Evolutionary conservation across 2,113 vertebrate genomes (phyloP).

Genomic region (Urocynchramus pylzowi): DNA sequence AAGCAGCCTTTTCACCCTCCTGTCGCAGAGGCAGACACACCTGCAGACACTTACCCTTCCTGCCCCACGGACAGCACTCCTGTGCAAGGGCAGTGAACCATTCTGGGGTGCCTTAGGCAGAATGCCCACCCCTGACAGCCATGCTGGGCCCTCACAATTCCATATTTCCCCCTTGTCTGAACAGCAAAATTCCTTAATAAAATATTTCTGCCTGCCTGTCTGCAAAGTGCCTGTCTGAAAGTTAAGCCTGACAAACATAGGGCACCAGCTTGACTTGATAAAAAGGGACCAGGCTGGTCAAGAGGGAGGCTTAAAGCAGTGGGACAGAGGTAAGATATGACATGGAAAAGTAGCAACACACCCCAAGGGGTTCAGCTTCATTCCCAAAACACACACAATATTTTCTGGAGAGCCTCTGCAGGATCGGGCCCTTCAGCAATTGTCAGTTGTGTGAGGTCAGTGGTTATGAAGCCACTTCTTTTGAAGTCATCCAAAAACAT

Average conservation of each 20-base stretch:
- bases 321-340: not conserved
- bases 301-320: not conserved
- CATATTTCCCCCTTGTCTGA: not conserved
- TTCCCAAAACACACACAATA: not conserved
- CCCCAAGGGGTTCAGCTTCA: not conserved
- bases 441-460: not conserved
- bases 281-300: not conserved
- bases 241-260: not conserved
- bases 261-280: not conserved
- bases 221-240: no score
- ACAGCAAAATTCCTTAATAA: not conserved
- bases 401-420: not conserved
- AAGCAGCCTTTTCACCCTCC: not conserved
- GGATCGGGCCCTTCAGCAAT: rapidly evolving
- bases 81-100: not conserved
- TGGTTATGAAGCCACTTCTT: not conserved
- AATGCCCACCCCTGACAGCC: not conserved
- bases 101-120: not conserved
- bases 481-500: not conserved
- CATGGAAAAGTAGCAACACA: not conserved
- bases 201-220: not conserved
- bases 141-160: not conserved
- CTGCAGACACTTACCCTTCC: not conserved
- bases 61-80: not conserved
- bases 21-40: not conserved